Percentiles rank a stretch among this genome's conserved stretches.
Evolutionary conservation across 2,113 vertebrate genomes (phyloP).

Genomic region (Tinamus guttatus): DNA sequence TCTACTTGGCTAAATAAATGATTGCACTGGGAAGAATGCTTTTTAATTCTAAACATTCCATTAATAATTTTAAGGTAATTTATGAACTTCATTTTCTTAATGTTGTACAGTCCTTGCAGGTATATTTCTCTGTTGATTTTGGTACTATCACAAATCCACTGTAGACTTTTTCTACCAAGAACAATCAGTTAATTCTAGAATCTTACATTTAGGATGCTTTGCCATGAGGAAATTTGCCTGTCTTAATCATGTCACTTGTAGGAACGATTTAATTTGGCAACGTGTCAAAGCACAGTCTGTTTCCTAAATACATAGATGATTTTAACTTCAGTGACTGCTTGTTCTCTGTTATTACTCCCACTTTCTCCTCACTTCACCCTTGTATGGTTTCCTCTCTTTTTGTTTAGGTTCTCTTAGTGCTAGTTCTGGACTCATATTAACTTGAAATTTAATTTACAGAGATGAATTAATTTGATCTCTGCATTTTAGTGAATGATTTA

Average conservation of each 20-base stretch:
- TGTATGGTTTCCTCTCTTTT: background rate
- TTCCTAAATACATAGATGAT: conserved; percentile 56
- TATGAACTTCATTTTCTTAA: too few species aligned
- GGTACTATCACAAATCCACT: background rate
- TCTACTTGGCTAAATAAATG: background rate
- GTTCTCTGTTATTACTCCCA: conserved; percentile 17
- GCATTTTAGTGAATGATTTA: background rate
- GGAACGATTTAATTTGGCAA: conserved; percentile 42
- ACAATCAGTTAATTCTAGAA: background rate
- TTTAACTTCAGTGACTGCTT: conserved; percentile 23
- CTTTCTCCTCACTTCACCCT: background rate
- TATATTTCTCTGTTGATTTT: background rate
- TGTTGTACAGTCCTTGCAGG: background rate
- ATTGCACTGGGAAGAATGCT: background rate
- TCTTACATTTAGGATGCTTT: background rate
- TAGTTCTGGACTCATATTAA: background rate
- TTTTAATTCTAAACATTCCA: background rate
- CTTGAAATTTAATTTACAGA: background rate
- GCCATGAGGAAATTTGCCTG: conserved; percentile 13
- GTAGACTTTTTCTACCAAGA: background rate
- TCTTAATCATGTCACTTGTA: conserved; percentile 12
- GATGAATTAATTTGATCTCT: background rate
- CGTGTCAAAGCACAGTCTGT: conserved; percentile 53
- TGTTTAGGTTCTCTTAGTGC: background rate
- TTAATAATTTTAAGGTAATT: background rate